Evolutionary conservation across 2,888 invertebrate species (phyloP).

Genomic region (Tipula vernalis): DNA sequence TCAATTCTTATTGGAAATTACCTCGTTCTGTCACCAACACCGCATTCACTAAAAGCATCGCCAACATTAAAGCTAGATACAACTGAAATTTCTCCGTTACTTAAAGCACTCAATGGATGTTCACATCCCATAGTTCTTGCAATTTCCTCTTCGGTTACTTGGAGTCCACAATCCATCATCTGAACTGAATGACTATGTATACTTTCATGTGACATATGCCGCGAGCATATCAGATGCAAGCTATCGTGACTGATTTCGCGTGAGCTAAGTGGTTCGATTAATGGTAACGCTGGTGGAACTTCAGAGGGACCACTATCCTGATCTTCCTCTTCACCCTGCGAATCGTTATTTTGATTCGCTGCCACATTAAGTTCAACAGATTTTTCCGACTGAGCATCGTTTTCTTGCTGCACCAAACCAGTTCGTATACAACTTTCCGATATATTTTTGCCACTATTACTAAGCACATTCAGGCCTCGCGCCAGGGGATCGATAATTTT

Average conservation of each 20-base stretch:
- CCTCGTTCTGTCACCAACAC: conserved; percentile 34
- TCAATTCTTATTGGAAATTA: not conserved
- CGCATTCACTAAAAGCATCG: conserved; percentile 36
- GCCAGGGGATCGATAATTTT: conserved; percentile 45
- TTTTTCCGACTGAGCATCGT: conserved; percentile 32
- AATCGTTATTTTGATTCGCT: conserved; percentile 22
- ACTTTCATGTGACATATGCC: conserved; percentile 50
- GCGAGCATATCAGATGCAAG: conserved; percentile 43
- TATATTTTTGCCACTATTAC: conserved; percentile 12
- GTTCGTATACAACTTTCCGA: conserved; percentile 16
- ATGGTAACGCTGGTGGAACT: conserved; percentile 67
- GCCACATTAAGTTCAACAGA: conserved; percentile 21
- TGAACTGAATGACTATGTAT: conserved; percentile 69
- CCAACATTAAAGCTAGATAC: conserved; percentile 65
- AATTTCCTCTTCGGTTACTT: conserved; percentile 89
- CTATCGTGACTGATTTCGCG: conserved; percentile 75
- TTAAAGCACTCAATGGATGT: conserved; percentile 77
- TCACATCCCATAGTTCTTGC: conserved; percentile 73
- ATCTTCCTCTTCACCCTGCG: conserved; percentile 50
- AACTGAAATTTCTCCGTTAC: conserved; percentile 82
- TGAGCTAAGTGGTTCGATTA: conserved; percentile 66
- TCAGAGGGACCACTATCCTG: conserved; percentile 72
- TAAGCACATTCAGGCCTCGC: conserved; percentile 45
- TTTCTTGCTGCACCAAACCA: conserved; percentile 23
- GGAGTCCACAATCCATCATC: conserved; percentile 74